Base-by-base conservation (phyloP, 2,113 vertebrate species). In the Ciconia boyciana region DNA sequence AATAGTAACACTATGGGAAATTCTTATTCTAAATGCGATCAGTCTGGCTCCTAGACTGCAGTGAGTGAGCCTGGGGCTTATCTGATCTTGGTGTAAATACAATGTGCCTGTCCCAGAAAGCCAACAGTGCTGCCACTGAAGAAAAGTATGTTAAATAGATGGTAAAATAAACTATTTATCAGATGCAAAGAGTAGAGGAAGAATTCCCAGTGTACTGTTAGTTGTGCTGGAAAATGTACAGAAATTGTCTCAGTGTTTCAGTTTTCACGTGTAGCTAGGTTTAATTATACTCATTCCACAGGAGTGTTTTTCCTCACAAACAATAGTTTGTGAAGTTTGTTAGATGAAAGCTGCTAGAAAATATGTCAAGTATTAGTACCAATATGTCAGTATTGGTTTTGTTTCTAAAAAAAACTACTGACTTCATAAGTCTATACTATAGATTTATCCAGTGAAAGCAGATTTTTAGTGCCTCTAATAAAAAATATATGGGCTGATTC, bases 381-480 rank as follows among this genome's bases (percentile, higher is more conserved):
- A 17, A 83, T 75, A 44, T 34, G 64, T 78, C 60, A 4, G 10
- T 16, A 52, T 57, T 52, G 28, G 12, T 4, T 93, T 87, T 74
- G 11, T 46, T 66, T 55, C 60, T 91, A 5, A 77, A 17, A 54
- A 46, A 68, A 80, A 51, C 8, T 10, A 17, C 31, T 20, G 32
- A 81, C 72, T 90, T 78, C 21, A 71, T 34, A 87, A 75, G 69
- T 82, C 51, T 46, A 36, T 84, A 6, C 5, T 10, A 72, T n/a
- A 48, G 77, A 76, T 91, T 84, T 60, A 64, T 71, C 44, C 36
- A 54, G 34, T 1, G 61, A 46, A 69, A 79, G 61, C 92, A 87
- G 83, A 89, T 68, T 41, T 92, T 91, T 90, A 94, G 95, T 92
- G 93, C 80, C 92, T 92, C 69, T 65, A 71, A 93, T 93, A 94